Evolutionary conservation across 2,888 invertebrate species (phyloP).

Genomic region (Gastrophysa polygoni): DNA sequence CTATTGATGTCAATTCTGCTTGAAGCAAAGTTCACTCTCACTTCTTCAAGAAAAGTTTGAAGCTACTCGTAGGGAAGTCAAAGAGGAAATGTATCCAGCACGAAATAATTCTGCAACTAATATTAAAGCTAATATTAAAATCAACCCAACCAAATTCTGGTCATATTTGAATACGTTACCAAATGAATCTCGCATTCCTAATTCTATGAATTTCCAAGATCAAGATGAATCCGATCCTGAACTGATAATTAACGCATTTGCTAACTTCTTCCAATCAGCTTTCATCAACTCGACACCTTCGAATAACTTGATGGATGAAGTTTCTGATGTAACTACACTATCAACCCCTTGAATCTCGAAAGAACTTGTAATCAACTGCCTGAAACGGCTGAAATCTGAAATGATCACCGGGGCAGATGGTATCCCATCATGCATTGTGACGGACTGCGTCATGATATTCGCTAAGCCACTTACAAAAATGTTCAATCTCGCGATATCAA

Average conservation of each 20-base stretch:
- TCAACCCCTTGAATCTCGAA: neutral
- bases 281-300: slow-evolving; percentile 5
- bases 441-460: slow-evolving; percentile 19
- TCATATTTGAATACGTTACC: slow-evolving; percentile 4
- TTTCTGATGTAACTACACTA: neutral
- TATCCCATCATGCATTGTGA: slow-evolving; percentile 14
- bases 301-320: neutral
- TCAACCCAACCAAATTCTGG: neutral
- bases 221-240: neutral
- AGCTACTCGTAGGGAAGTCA: neutral
- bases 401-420: slow-evolving; percentile 11
- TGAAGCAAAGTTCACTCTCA: neutral
- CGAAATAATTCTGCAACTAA: neutral
- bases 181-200: slow-evolving; percentile 6
- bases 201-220: neutral
- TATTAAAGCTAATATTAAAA: neutral
- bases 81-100: neutral
- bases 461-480: slow-evolving; percentile 8
- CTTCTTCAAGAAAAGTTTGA: neutral
- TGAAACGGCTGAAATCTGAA: slow-evolving; percentile 10
- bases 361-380: neutral
- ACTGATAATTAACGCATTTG: slow-evolving; percentile 3
- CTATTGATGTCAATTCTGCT: neutral
- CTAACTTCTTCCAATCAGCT: slow-evolving; percentile 12
- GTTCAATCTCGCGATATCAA: slow-evolving; percentile 17